Evolutionary conservation across 1,140 invertebrate genomes (phyloP), one percentile per base, ranked within the genome.

Genomic region (Colletes gigas): DNA sequence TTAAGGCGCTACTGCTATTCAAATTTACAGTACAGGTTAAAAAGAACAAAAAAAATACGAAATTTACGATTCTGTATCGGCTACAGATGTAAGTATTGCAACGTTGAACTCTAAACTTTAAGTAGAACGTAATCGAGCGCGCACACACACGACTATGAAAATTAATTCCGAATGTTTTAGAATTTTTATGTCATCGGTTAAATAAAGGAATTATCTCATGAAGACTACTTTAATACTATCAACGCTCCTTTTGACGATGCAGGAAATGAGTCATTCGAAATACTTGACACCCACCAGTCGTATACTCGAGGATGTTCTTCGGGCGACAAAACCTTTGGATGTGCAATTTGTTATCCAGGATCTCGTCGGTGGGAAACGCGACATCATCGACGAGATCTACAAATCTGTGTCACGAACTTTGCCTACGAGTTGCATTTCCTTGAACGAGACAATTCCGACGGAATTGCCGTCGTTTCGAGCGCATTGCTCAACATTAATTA

Each of bases 351-450:
- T 76, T 7, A 19, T 76, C 5, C 44, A 81, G 15, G 47, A 54
- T 21, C 5, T 21, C 10, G 2, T 8, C 4, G 17, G 6, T 0
- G 17, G 3, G 1, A 17, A 60, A 12, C 1, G 0, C 2, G 47
- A 52, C 5, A 9, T 69, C 17, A 17, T 76, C 14, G 39, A 77
- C 1, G 47, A 55, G 4, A 60, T 76, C 0, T 75, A 67, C 19
- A 60, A n/a, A 17, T 44, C 15, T 3, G 54, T 75, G 4, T 1
- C 17, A 4, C 19, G 15, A 21, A 30, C 8, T n/a, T 1, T 52
- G 17, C 78, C 63, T 12, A 52, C 71, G 0, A 68, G 10, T 17
- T n/a, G 14, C n/a, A 17, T 81, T 66, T 67, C 17, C 15, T 30
- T 73, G 1, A 74, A 79, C 10, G 14, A 39, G 6, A 66, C 70